Conservation (phyloP, 2,113 vertebrate genomes). For the Forbesichthys papilliferus region DNA sequence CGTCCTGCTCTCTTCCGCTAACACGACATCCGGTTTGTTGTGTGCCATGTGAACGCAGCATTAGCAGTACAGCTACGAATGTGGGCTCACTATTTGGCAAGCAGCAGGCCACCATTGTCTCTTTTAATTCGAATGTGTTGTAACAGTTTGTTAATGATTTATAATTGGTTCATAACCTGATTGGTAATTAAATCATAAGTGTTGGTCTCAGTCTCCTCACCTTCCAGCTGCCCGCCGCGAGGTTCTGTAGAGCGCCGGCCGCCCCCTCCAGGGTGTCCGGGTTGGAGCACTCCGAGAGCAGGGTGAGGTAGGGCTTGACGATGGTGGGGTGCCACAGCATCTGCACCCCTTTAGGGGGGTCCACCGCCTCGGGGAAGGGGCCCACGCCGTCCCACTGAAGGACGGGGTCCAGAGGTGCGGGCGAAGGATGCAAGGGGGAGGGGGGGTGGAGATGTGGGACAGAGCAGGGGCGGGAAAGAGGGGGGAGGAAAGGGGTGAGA, state of each 20-base stretch:
- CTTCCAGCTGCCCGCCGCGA: slow-evolving; percentile 99
- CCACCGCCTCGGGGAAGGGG: slow-evolving; percentile 92
- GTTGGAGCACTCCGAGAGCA: slow-evolving; percentile 99
- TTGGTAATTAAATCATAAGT: too few species aligned
- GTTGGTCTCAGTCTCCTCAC: slow-evolving; percentile 63
- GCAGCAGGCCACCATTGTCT: too few species aligned
- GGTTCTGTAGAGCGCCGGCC: slow-evolving; percentile 96
- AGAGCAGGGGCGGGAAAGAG: not conserved
- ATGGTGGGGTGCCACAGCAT: slow-evolving; percentile 99
- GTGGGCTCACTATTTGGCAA: too few species aligned
- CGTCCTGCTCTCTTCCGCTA: too few species aligned
- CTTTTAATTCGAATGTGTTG: too few species aligned
- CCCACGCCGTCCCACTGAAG: slow-evolving; percentile 97
- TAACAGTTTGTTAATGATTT: too few species aligned
- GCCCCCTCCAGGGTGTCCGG: slow-evolving; percentile 98
- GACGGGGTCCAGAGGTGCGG: slow-evolving; percentile 18
- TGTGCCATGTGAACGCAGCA: too few species aligned
- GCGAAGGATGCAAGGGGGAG: slow-evolving; percentile 30
- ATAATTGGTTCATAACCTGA: too few species aligned
- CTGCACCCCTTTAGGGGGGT: slow-evolving; percentile 97
- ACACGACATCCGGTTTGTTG: too few species aligned
- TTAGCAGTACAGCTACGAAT: too few species aligned
- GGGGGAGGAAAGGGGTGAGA: not conserved
- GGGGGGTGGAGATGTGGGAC: not conserved
- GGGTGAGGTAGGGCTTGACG: slow-evolving; percentile 99